A percentile compares a stretch with the other conserved stretches of the same genome.
Evolutionary conservation across 2,888 invertebrate species (phyloP).

Genomic region (Drosophila siamana): DNA sequence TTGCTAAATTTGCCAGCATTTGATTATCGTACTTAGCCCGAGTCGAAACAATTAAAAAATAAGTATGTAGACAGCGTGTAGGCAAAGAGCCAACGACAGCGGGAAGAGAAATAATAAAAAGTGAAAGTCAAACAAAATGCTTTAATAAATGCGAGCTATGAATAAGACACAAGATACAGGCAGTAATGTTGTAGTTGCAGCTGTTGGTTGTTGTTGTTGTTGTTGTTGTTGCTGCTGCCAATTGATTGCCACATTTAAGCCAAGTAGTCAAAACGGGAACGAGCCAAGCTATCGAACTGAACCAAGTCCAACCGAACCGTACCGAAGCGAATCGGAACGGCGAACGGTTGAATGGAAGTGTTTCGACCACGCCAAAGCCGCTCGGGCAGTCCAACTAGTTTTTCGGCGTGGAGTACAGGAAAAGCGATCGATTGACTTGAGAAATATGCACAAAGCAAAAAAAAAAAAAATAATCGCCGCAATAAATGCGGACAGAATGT

Average conservation of each 20-base stretch:
- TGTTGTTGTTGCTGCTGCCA: conserved; percentile 48
- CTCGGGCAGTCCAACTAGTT: conserved; percentile 38
- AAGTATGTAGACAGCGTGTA: conserved; percentile 5
- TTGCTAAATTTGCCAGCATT: conserved; percentile 15
- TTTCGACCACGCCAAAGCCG: conserved; percentile 58
- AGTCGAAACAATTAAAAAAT: conserved; percentile 23
- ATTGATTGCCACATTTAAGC: conserved; percentile 73
- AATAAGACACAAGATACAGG: conserved; percentile 45
- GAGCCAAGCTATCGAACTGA: conserved; percentile 57
- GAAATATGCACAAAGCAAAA: conserved; percentile 56
- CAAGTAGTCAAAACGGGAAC: conserved; percentile 67
- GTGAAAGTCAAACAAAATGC: conserved; percentile 70
- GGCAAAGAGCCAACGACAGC: conserved; percentile 27
- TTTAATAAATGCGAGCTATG: conserved; percentile 55
- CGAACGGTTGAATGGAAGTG: conserved; percentile 27
- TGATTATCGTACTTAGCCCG: conserved; percentile 13
- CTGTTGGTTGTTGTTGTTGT: conserved; percentile 49
- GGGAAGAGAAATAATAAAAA: conserved; percentile 41
- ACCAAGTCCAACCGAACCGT: conserved; percentile 19
- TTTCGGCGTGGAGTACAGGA: conserved; percentile 56
- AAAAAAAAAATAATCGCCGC: conserved; percentile 45
- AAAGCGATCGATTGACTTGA: conserved; percentile 50
- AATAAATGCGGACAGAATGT: conserved; percentile 50
- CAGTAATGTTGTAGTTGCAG: conserved; percentile 47
- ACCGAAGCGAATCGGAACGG: conserved; percentile 11